Evolutionary conservation across 2,113 vertebrate genomes (phyloP), one percentile per base, ranked within the genome.

Genomic region (Pionites leucogaster): DNA sequence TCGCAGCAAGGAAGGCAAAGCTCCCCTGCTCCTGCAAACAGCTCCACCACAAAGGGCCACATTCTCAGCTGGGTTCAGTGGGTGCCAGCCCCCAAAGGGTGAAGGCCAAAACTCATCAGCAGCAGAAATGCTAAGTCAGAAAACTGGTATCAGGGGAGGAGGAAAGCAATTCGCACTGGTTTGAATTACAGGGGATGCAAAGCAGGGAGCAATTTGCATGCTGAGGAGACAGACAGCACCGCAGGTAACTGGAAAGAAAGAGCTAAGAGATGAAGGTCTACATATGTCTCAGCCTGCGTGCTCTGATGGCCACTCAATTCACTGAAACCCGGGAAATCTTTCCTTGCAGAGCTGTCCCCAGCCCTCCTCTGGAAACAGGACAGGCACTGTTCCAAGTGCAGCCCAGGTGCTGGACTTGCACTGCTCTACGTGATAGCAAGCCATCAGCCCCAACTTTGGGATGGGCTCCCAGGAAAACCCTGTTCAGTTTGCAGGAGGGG

Each of bases 1-100:
- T 96, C 88, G 0, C 93, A 95, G 94, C 84, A 1, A 95, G 95
- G 96, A 97, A 96, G 95, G 93, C 95, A 91, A 91, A 95, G 86
- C 83, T 95, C 92, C 86, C 44, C 84, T 1, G 80, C 89, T 92
- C 94, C 90, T 12, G 46, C 94, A 95, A 84, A 71, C 64, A 93
- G 86, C 80, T 67, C 52, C 25, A 0, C 74, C 90, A 96, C 95
- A 97, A 97, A 97, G 83, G 76, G 69, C 53, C 80, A 78, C 83
- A 93, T 96, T 95, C 93, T 97, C 94, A 96, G 92, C 93, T 89
- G 94, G 93, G 67, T 76, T 88, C 31, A 9, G 86, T 92, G 92
- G 94, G 90, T 82, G 92, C 92, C 92, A 95, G 89, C 75, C 92
- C 83, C 79, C 47, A 86, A 90, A 89, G 71, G 63, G 89, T 84